These are phyloP conservation scores for Coelinius sp. DNA, from an alignment of 2,888 invertebrate genomes.

Conservation along the genomic window DNA sequence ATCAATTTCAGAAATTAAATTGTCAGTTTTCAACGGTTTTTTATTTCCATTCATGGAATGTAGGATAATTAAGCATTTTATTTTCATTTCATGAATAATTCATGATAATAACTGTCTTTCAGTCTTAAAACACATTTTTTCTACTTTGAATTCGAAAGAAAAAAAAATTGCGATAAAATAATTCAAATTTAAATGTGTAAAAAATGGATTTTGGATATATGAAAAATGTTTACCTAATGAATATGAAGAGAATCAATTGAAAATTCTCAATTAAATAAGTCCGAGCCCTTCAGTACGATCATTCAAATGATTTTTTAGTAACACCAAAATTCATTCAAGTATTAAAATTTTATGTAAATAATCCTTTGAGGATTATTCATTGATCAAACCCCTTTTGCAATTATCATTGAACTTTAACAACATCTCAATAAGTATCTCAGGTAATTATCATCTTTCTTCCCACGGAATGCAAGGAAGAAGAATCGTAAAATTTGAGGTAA, in stretches of 20 bases:
- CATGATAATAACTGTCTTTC: constrained; percentile 54
- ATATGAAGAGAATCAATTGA: not conserved
- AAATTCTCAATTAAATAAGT: not conserved
- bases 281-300: not conserved
- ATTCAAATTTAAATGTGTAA: constrained; percentile 14
- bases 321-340: constrained; percentile 28
- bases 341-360: constrained; percentile 16
- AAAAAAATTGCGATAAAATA: constrained; percentile 11
- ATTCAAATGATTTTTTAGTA: constrained; percentile 30
- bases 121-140: constrained; percentile 58
- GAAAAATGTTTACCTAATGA: not conserved
- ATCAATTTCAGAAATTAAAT: constrained; percentile 23
- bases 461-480: constrained; percentile 22
- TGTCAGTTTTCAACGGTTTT: not conserved
- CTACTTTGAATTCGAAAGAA: not conserved
- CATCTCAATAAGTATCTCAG: constrained; percentile 45
- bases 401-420: constrained; percentile 57
- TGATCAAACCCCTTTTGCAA: constrained; percentile 4
- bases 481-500: constrained; percentile 27
- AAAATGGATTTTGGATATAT: not conserved
- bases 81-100: constrained; percentile 29
- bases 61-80: constrained; percentile 19
- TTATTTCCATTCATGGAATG: constrained; percentile 38
- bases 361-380: constrained; percentile 47
- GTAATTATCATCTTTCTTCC: not conserved